Percentiles rank a stretch among this genome's conserved stretches.
Evolutionary conservation across 2,797 vertebrate species (phyloP).

Genomic region (Spatula clypeata): DNA sequence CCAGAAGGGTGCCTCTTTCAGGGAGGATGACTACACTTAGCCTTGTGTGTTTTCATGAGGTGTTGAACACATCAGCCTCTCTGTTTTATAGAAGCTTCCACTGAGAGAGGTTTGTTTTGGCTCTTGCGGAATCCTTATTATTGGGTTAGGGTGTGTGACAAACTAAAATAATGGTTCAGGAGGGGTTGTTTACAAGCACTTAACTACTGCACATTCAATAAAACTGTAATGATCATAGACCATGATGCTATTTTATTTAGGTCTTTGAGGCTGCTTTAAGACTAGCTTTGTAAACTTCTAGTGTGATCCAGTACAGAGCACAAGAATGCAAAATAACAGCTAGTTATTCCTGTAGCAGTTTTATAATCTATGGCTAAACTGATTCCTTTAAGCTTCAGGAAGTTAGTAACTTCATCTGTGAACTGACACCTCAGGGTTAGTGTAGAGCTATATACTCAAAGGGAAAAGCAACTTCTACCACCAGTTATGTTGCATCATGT

Average conservation of each 20-base stretch:
- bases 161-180: neutral
- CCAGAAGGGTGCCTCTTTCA: neutral
- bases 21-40: neutral
- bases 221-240: neutral
- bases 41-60: neutral
- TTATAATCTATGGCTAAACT: neutral
- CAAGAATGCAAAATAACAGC: neutral
- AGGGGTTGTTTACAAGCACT: neutral
- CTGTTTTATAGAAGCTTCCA: neutral
- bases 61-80: neutral
- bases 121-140: neutral
- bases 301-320: neutral
- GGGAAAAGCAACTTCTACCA: neutral
- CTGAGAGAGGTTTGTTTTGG: neutral
- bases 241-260: neutral
- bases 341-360: neutral
- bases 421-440: neutral
- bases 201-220: neutral
- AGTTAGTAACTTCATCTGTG: neutral
- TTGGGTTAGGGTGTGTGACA: neutral
- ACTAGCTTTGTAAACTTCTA: neutral
- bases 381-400: neutral
- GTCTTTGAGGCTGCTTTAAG: neutral
- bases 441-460: neutral
- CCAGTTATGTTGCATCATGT: accelerated